Base-by-base conservation (phyloP, 2,113 vertebrate species). In the Malurus alboscapulatus region DNA sequence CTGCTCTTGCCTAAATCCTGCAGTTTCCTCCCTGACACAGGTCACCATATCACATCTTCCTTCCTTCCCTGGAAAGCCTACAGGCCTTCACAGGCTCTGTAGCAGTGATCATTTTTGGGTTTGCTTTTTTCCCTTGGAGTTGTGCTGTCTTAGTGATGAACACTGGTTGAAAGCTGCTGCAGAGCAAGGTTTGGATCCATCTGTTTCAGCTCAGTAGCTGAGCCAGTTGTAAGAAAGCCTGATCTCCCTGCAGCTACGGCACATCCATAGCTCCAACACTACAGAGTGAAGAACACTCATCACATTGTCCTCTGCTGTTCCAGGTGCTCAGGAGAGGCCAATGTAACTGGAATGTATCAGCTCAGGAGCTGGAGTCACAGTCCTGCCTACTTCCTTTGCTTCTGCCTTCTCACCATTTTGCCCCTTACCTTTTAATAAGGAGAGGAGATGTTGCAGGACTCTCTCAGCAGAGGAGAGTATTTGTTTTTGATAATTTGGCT, bases 301-400 rank as follows among this genome's bases (percentile, higher is more conserved):
- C 78, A 93, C 34, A 44, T 58, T 94, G 94, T 55, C 84, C 74
- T 83, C 63, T 95, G 38, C 84, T 93, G 62, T 87, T 92, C 81
- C 93, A 95, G 84, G 89, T 96, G 82, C 91, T 96, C 87, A 79
- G 87, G 54, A 89, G 84, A 82, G 62, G 84, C 91, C 69, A 79
- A 0, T 58, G 47, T 38, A 76, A 59, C 89, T 87, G 91, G 81
- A 66, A 63, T 77, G 72, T 85, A 83, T 80, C 81, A 91, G 74
- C 82, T 26, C 22, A 71, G 74, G 84, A 92, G 47, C 47, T 93
- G 93, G 93, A 93, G 48, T 79, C 75, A 89, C 85, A 67, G 50
- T 54, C 63, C 87, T 79, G 59, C 78, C 89, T 51, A 63, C 50
- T 65, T 88, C 45, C 69, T 92, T 84, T 89, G 66, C 74, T 82